Evolutionary conservation across 2,113 vertebrate species (phyloP), one percentile per base, ranked within the genome.

Genomic region (Phalacrocorax brasilianus): DNA sequence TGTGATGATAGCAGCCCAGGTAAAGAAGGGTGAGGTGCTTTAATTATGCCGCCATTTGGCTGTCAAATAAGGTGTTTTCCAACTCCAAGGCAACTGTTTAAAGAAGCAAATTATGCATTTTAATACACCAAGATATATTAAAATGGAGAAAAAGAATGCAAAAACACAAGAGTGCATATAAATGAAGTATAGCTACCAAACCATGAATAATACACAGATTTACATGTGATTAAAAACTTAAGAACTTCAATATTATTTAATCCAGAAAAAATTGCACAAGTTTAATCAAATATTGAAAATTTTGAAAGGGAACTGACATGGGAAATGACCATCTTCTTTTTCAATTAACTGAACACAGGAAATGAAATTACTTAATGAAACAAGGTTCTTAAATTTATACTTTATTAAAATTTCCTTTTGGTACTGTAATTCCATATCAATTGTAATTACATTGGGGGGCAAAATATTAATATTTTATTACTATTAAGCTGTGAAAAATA

Each of bases 1-100:
- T 26, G 38, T 42, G 78, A 85, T 67, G 52, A 90, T n/a, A 88
- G 72, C 1, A 86, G 30, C 16, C 65, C 72, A 40, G 42, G 55
- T 35, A 92, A 88, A 78, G 73, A 86, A 75, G 92, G 86, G 94
- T 58, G 88, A 91, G 61, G 73, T 87, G 53, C 45, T 95, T 85
- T 81, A 89, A 94, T 87, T 68, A 95, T 3, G 3, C 33, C 53
- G 66, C 61, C 16, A 95, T 97, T 96, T 95, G 95, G 70, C 42
- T 96, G 83, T 92, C 96, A 97, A 96, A 95, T 96, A 77, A 93
- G 87, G 88, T 94, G 73, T 53, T 96, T 95, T 93, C 83, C 82
- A 91, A 90, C 76, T 45, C 33, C 13, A 68, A 63, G 53, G 44
- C 14, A 89, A 92, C 35, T 0, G 0, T 58, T 91, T 91, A 61